Evolutionary conservation across 2,888 invertebrate species (phyloP).

Genomic region (Caprella mutica): DNA sequence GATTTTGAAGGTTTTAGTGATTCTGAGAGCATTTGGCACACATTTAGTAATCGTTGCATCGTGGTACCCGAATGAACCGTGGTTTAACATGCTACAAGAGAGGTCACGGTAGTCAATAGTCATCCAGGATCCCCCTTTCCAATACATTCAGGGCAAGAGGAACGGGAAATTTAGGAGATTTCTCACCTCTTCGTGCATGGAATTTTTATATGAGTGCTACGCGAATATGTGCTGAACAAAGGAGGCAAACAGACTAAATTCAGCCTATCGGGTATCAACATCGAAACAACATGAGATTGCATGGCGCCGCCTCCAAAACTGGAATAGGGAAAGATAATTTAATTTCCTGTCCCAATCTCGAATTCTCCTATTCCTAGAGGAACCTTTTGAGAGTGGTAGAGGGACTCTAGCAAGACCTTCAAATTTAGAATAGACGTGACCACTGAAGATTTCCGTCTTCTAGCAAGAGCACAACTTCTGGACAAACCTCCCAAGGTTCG

Average conservation of each 20-base stretch:
- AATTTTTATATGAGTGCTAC: background rate
- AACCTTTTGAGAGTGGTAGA: background rate
- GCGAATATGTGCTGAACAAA: background rate
- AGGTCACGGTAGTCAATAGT: background rate
- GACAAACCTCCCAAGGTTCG: background rate
- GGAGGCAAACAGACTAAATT: background rate
- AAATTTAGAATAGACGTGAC: background rate
- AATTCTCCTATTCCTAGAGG: background rate
- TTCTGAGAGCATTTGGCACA: background rate
- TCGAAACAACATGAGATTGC: background rate
- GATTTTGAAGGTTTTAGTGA: background rate
- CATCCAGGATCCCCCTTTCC: background rate
- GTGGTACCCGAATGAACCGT: background rate
- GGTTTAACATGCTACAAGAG: background rate
- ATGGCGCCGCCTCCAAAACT: background rate
- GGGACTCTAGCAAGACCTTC: background rate
- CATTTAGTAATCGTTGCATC: background rate
- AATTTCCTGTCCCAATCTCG: background rate
- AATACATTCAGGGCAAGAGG: background rate
- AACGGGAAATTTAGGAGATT: background rate
- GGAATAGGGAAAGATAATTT: background rate
- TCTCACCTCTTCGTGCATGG: background rate
- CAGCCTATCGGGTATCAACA: background rate
- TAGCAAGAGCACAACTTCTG: background rate
- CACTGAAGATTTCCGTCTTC: background rate